These are phyloP conservation scores for Aromia moschata DNA, from an alignment of 2,888 invertebrate species.

Conservation along the genomic window DNA sequence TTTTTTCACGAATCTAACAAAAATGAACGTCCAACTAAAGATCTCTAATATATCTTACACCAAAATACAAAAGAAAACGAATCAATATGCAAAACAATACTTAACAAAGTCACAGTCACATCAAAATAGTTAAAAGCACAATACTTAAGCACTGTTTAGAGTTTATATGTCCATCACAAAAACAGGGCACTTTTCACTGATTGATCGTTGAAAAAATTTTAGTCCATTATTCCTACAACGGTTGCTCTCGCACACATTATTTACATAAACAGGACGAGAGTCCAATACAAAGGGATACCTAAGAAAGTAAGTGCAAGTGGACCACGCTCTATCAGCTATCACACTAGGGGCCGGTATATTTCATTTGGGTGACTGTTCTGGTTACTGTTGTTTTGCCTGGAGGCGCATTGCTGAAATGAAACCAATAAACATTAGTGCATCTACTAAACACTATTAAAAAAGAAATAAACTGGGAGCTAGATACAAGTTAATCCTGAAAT, in stretches of 20 bases:
- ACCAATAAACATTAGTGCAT: too few species aligned
- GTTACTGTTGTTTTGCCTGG: slow-evolving; percentile 80
- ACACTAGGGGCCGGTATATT: slow-evolving; percentile 75
- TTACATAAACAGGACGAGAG: slow-evolving; percentile 62
- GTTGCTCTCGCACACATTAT: slow-evolving; percentile 43
- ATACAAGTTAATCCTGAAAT: slow-evolving; percentile 11
- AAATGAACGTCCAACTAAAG: slow-evolving; percentile 3
- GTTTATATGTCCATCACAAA: slow-evolving; percentile 40
- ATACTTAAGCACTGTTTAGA: slow-evolving; percentile 41
- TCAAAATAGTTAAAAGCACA: slow-evolving; percentile 39
- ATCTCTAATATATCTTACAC: slow-evolving; percentile 14
- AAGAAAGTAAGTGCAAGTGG: slow-evolving; percentile 73
- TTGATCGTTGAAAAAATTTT: slow-evolving; percentile 36
- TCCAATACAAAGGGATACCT: slow-evolving; percentile 65
- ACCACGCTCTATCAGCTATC: slow-evolving; percentile 78
- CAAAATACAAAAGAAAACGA: slow-evolving; percentile 14
- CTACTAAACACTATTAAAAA: too few species aligned
- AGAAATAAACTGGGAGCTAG: slow-evolving; percentile 16
- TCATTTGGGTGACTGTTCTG: slow-evolving; percentile 86
- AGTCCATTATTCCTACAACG: slow-evolving; percentile 13
- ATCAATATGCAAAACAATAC: slow-evolving; percentile 22
- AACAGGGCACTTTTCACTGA: slow-evolving; percentile 49
- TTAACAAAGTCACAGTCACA: slow-evolving; percentile 22
- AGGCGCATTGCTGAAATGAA: slow-evolving; percentile 82
- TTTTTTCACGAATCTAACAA: slow-evolving; percentile 5